Evolutionary conservation across 2,113 vertebrate genomes (phyloP).

Genomic region (Telmatochromis brichardi): DNA sequence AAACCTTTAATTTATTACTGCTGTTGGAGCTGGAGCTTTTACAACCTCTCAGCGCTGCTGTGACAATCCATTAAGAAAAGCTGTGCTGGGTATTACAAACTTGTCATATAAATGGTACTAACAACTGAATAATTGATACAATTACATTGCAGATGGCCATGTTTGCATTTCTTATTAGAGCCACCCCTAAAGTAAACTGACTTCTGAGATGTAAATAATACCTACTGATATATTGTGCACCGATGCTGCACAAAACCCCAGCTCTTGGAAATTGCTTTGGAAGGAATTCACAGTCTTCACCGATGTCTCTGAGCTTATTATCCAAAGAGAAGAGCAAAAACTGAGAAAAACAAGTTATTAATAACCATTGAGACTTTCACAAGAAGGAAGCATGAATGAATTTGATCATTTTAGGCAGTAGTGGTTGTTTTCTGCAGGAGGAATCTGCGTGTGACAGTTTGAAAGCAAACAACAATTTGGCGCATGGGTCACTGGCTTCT

Average conservation of each 20-base stretch:
- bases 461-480: neutral
- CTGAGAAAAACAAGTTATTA: neutral
- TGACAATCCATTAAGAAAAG: neutral
- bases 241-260: neutral
- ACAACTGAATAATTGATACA: neutral
- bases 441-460: neutral
- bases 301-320: neutral
- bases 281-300: neutral
- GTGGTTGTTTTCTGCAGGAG: neutral
- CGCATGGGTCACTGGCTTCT: constrained; percentile 4
- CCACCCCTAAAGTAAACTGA: neutral
- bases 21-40: neutral
- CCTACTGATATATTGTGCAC: neutral
- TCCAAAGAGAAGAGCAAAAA: neutral
- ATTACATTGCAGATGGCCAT: neutral
- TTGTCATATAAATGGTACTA: neutral
- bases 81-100: neutral
- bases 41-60: neutral
- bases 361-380: neutral
- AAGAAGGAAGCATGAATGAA: neutral
- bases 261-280: neutral
- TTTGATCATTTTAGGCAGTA: neutral
- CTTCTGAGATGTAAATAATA: neutral
- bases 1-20: neutral
- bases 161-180: neutral